Conservation (phyloP, 2,888 invertebrate genomes). For the Agrotis puta region DNA sequence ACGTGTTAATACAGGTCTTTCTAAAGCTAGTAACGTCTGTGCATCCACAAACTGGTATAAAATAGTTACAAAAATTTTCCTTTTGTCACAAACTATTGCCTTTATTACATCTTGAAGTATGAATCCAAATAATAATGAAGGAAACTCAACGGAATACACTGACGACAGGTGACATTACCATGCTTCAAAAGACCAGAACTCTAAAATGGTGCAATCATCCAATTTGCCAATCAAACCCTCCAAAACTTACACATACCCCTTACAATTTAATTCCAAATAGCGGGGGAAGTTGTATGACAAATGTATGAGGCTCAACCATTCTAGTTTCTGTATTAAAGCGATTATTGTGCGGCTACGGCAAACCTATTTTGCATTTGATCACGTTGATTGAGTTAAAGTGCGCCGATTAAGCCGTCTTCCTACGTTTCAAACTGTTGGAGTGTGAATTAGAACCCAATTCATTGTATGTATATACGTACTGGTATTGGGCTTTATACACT, state of each 20-base stretch:
- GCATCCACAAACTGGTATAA: too few species aligned
- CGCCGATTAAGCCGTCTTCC: slow-evolving; percentile 74
- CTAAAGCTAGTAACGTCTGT: too few species aligned
- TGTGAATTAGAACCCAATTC: slow-evolving; percentile 59
- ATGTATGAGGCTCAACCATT: slow-evolving; percentile 51
- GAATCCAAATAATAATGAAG: neutral
- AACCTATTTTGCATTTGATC: slow-evolving; percentile 78
- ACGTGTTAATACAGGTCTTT: too few species aligned
- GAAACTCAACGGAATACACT: neutral
- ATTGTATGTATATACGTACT: slow-evolving; percentile 16
- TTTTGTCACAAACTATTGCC: too few species aligned
- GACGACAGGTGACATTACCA: neutral
- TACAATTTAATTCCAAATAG: slow-evolving; percentile 31
- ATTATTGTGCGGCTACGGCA: slow-evolving; percentile 66
- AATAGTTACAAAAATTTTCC: too few species aligned
- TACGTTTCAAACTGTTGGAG: slow-evolving; percentile 58
- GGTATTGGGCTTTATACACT: slow-evolving; percentile 4
- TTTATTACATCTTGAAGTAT: neutral
- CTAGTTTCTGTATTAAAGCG: slow-evolving; percentile 58
- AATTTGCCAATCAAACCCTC: slow-evolving; percentile 17
- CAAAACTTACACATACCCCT: slow-evolving; percentile 21
- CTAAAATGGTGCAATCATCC: neutral
- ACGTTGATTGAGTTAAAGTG: slow-evolving; percentile 74
- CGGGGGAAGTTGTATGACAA: slow-evolving; percentile 61
- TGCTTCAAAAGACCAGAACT: neutral